A percentile compares a stretch with the other conserved stretches of the same genome.
phyloP scores from a whole-genome alignment of 1,140 invertebrate genomes.

The Eufriesea mexicana region DNA sequence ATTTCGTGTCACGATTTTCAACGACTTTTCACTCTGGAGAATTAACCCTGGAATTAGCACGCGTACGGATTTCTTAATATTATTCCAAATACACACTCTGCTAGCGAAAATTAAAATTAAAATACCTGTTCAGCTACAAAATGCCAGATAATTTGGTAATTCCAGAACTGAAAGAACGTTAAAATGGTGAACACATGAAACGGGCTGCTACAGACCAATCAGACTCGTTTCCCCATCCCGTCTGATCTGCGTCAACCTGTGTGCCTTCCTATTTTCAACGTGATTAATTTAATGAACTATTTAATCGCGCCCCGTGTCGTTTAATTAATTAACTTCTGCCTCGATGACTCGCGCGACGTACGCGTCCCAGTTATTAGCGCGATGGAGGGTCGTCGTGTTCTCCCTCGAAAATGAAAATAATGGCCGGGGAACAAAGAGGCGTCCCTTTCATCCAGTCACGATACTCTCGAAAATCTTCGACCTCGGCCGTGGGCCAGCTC shows the following conservation, averaged over 20 bases:
- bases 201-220: not conserved
- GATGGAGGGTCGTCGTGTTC: not conserved
- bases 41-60: no score
- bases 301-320: not conserved
- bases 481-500: no score
- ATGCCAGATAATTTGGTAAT: no score
- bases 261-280: not conserved
- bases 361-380: not conserved
- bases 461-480: slow-evolving; percentile 9
- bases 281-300: slow-evolving; percentile 18
- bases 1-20: no score
- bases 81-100: no score
- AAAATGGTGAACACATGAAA: not conserved
- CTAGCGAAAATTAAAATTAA: no score
- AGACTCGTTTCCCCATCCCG: not conserved
- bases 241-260: not conserved
- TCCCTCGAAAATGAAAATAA: not conserved
- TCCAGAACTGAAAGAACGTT: not conserved
- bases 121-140: no score
- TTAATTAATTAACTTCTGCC: slow-evolving; percentile 14
- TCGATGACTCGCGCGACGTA: not conserved
- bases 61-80: no score
- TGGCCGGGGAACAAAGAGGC: not conserved
- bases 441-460: not conserved
- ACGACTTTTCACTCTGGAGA: no score